Evolutionary conservation across 2,888 invertebrate species (phyloP), one percentile per base, ranked within the genome.

Genomic region (Ceraclea dissimilis): DNA sequence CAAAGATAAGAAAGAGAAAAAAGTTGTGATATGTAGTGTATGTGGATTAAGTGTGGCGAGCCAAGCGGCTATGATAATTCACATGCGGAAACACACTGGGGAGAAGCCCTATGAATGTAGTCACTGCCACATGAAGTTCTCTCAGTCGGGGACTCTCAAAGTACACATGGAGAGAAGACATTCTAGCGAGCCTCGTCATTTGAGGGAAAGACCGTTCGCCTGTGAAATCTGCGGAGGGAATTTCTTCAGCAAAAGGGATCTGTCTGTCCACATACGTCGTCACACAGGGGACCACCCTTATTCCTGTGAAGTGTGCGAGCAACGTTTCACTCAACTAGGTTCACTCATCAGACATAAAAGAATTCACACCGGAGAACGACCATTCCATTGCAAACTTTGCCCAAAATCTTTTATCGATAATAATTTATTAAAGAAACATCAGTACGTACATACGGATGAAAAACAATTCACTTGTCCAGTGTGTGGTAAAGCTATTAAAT

Each of bases 391-490:
- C 63, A 72, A 65, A 51, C 69, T 70, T 52, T 78, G 62, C 33
- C 49, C 49, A 2, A 55, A 52, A 39, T 43, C 60, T 2, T 63
- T 63, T 49, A 31, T 53, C 2, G 52, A 59, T 22, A 57, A 52
- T 20, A 67, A 68, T 31, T 66, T 72, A 13, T 67, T 76, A 1
- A 67, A 65, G 8, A 72, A 72, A 53, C 77, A 78, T 59, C 69
- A 69, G 48, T 63, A 64, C 1, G 75, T 74, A 0, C 77, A 78
- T 63, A 72, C 69, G 2, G 70, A 79, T 39, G 80, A 80, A 62
- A 79, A 72, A 61, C 78, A 79, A 5, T 81, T 74, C 65, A 70
- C 71, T 1, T 82, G 82, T 60, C 76, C 76, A 50, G 65, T 79
- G 18, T 82, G 82, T 64, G 74, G 69, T 63, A 76, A 79, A 54